Conservation (phyloP, 2,113 vertebrate genomes). For the Prinia subflava region DNA sequence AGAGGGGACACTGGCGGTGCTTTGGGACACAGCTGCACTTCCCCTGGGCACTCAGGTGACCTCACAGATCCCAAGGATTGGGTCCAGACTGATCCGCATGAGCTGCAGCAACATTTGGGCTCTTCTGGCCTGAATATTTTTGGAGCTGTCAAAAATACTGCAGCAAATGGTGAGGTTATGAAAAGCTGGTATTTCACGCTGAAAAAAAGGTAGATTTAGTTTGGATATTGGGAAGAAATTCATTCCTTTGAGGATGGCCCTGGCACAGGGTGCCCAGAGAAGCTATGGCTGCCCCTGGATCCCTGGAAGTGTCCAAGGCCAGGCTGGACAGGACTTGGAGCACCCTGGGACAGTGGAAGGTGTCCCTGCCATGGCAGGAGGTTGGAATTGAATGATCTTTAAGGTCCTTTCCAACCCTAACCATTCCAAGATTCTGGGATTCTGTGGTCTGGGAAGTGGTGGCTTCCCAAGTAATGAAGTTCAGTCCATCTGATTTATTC, state of each 20-base stretch:
- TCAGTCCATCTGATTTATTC: background rate
- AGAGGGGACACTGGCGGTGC: background rate
- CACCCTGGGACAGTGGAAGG: fast-evolving
- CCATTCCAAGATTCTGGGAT: background rate
- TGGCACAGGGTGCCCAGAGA: background rate
- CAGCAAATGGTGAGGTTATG: background rate
- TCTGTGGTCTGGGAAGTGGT: background rate
- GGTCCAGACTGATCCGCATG: background rate
- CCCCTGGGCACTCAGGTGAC: background rate
- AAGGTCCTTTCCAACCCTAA: background rate
- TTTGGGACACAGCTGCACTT: background rate
- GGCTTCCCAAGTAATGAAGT: background rate
- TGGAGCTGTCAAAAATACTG: background rate
- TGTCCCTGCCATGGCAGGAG: background rate
- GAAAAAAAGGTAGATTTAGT: background rate
- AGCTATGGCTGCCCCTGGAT: background rate
- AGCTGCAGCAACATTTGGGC: background rate
- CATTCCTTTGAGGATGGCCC: background rate
- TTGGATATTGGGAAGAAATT: background rate
- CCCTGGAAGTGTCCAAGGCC: background rate
- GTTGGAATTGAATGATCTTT: background rate
- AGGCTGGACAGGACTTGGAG: fast-evolving
- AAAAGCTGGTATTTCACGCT: background rate
- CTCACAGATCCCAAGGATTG: background rate
- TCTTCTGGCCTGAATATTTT: background rate